Evolutionary conservation across 2,888 invertebrate species (phyloP).

Genomic region (Apodemia mormo): DNA sequence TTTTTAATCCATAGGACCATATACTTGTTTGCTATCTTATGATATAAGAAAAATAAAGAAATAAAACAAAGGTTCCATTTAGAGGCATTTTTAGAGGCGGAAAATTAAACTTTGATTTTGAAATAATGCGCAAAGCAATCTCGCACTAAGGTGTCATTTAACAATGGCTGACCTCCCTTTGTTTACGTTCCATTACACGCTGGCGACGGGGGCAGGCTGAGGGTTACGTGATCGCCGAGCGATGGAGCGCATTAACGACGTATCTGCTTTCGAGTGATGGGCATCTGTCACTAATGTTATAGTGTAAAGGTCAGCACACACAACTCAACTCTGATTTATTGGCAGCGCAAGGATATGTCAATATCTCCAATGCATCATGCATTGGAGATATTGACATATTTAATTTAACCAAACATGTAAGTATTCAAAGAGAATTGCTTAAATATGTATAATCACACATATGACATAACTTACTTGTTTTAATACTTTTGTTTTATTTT

Average conservation of each 20-base stretch:
- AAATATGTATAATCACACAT: too few species aligned
- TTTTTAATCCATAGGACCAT: too few species aligned
- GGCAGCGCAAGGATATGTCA: too few species aligned
- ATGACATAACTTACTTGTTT: too few species aligned
- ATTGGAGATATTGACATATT: too few species aligned
- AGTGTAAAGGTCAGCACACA: neutral
- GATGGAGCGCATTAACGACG: slow-evolving; percentile 35
- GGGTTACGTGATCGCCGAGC: slow-evolving; percentile 34
- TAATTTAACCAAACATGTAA: too few species aligned
- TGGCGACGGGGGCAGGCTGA: slow-evolving; percentile 19
- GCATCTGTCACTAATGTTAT: neutral
- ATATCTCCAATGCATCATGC: too few species aligned
- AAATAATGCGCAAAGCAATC: slow-evolving; percentile 15
- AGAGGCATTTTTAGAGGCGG: neutral
- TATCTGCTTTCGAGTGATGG: slow-evolving; percentile 30
- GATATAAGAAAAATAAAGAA: too few species aligned
- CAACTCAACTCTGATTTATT: neutral
- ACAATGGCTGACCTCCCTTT: slow-evolving; percentile 30
- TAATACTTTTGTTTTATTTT: too few species aligned
- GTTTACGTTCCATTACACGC: slow-evolving; percentile 39
- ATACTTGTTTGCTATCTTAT: too few species aligned
- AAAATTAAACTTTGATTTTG: neutral
- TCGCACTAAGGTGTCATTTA: slow-evolving; percentile 23
- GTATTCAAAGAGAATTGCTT: too few species aligned
- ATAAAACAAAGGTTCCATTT: neutral